Evolutionary conservation across 2,888 invertebrate genomes (phyloP).

Genomic region (Nematopogon swammerdamellus): DNA sequence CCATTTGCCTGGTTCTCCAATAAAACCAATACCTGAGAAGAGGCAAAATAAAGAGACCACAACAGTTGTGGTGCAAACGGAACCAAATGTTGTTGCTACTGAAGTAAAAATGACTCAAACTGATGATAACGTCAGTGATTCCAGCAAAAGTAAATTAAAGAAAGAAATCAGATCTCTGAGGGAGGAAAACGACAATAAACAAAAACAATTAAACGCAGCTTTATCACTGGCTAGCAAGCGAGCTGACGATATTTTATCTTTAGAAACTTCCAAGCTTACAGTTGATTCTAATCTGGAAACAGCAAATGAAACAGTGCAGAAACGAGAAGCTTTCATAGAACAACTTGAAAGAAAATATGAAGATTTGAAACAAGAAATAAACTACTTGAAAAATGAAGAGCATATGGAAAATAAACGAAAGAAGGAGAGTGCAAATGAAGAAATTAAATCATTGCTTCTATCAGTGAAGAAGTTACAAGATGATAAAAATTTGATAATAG

Average conservation of each 20-base stretch:
- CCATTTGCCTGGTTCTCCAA: conserved; percentile 7
- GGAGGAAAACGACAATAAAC: conserved; percentile 19
- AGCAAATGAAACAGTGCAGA: conserved; percentile 22
- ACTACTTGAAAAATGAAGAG: conserved; percentile 19
- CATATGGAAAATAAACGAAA: conserved; percentile 18
- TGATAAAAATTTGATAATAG: conserved; percentile 34
- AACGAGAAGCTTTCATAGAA: conserved; percentile 26
- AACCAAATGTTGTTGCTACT: conserved; percentile 12
- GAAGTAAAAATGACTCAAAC: conserved; percentile 26
- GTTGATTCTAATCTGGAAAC: conserved; percentile 26
- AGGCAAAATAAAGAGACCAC: conserved; percentile 9
- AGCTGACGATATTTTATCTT: conserved; percentile 25
- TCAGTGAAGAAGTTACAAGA: conserved; percentile 36
- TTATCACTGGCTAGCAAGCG: conserved; percentile 29
- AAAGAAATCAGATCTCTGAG: conserved; percentile 17
- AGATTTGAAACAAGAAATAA: conserved; percentile 23
- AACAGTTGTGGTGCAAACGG: conserved; percentile 26
- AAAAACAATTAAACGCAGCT: conserved; percentile 32
- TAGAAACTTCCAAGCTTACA: conserved; percentile 32
- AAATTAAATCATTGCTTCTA: conserved; percentile 37
- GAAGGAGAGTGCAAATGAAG: conserved; percentile 29
- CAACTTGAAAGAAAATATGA: conserved; percentile 21
- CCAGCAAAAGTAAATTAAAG: conserved; percentile 17
- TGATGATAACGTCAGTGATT: conserved; percentile 21
- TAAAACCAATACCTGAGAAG: conserved; percentile 5